Percentiles rank a stretch among this genome's conserved stretches.
Evolutionary conservation across 2,113 vertebrate genomes (phyloP).

Genomic region (Myocastor coypus): DNA sequence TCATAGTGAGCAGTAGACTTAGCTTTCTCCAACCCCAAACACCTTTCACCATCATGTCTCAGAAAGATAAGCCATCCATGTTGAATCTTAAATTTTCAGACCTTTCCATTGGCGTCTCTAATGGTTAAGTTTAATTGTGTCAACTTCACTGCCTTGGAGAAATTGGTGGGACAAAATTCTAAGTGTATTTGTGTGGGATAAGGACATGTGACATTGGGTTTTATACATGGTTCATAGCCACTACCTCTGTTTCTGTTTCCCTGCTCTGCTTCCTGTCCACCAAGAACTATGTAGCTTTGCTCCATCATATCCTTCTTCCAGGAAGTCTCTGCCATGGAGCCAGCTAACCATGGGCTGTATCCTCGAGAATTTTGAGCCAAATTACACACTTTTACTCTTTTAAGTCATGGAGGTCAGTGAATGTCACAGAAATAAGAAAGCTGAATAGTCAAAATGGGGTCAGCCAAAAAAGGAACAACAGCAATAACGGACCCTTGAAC

Average conservation of each 20-base stretch:
- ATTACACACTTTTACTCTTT: neutral
- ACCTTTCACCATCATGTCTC: neutral
- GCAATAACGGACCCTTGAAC: neutral
- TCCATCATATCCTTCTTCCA: neutral
- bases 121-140: neutral
- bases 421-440: neutral
- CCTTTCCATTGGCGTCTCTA: neutral
- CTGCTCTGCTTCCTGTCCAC: neutral
- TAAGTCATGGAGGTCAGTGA: neutral
- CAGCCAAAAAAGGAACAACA: neutral
- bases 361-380: neutral
- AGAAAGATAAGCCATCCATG: neutral
- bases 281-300: neutral
- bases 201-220: neutral
- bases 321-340: neutral
- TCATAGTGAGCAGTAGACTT: neutral
- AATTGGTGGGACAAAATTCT: neutral
- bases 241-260: neutral
- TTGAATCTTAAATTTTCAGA: slow-evolving; percentile 16
- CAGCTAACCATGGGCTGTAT: neutral
- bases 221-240: neutral
- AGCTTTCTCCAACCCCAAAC: neutral
- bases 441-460: neutral
- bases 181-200: neutral
- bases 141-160: neutral